These are phyloP conservation scores for Rhinogobius similis DNA, from an alignment of 2,113 vertebrate species.

Conservation along the genomic window DNA sequence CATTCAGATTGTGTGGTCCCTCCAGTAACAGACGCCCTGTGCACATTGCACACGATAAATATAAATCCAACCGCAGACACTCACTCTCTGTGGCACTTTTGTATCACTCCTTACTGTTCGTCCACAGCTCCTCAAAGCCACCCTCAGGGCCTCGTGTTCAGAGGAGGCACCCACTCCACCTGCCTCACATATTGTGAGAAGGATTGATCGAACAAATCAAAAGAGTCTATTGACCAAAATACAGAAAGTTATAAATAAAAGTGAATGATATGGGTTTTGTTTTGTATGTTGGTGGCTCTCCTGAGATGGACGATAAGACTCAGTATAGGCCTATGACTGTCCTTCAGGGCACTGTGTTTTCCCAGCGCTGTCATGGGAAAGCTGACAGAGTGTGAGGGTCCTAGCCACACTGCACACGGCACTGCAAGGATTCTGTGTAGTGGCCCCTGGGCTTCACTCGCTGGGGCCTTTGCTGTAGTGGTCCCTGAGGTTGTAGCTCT, in stretches of 20 bases:
- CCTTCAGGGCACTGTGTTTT: background rate
- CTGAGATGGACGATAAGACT: background rate
- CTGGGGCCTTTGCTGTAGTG: slow-evolving; percentile 82
- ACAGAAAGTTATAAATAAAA: background rate
- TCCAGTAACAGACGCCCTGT: background rate
- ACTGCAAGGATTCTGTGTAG: background rate
- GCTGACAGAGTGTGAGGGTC: background rate
- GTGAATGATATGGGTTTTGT: background rate
- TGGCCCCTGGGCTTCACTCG: slow-evolving; percentile 55
- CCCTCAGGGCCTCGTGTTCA: background rate
- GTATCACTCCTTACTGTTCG: background rate
- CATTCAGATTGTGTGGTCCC: background rate
- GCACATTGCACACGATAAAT: background rate
- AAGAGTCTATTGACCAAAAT: background rate
- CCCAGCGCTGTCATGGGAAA: background rate
- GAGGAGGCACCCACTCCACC: background rate
- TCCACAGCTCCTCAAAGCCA: background rate
- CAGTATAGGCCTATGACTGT: background rate
- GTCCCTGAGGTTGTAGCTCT: slow-evolving; percentile 75
- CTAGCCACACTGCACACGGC: background rate
- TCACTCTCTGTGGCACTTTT: background rate
- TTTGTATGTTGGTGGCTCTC: background rate
- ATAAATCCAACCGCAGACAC: background rate
- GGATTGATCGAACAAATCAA: background rate
- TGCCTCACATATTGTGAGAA: background rate